Conservation (phyloP, 2,888 invertebrate species). For the Argynnis bischoffii region DNA sequence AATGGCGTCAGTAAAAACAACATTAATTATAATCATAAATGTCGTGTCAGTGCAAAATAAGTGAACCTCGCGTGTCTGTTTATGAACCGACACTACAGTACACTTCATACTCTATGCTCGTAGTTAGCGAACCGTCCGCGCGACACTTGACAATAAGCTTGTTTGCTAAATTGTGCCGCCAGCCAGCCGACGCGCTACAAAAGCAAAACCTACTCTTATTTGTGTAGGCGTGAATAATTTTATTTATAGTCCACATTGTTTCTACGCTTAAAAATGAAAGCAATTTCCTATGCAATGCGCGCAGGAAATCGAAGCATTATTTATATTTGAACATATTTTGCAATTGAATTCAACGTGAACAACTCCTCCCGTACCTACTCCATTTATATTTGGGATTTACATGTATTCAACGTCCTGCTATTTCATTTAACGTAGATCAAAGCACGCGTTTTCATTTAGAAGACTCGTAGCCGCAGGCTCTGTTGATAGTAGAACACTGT, state of each 20-base stretch:
- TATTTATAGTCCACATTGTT: conserved; percentile 52
- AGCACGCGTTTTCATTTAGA: conserved; percentile 41
- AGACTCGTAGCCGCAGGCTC: conserved; percentile 42
- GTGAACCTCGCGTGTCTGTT: conserved; percentile 39
- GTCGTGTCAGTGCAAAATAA: conserved; percentile 55
- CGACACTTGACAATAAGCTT: conserved; percentile 57
- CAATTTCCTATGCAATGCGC: conserved; percentile 55
- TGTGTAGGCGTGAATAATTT: conserved; percentile 47
- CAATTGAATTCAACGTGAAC: conserved; percentile 31
- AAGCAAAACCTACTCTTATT: conserved; percentile 40
- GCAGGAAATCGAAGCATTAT: conserved; percentile 45
- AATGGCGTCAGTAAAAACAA: conserved; percentile 51
- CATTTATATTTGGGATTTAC: conserved; percentile 28
- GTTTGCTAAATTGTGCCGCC: conserved; percentile 52
- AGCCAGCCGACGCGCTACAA: conserved; percentile 30
- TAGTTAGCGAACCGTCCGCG: conserved; percentile 42
- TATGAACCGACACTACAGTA: conserved; percentile 43
- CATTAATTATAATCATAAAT: conserved; percentile 46
- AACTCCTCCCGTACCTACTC: conserved; percentile 10
- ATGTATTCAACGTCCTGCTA: conserved; percentile 37
- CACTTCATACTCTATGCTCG: conserved; percentile 47
- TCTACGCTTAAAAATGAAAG: conserved; percentile 55
- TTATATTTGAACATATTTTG: conserved; percentile 38
- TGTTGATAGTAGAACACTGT: conserved; percentile 36
- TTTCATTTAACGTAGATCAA: conserved; percentile 51